phyloP scores from a whole-genome alignment of 2,113 vertebrate species.

The Tychaedon coryphoeus region DNA sequence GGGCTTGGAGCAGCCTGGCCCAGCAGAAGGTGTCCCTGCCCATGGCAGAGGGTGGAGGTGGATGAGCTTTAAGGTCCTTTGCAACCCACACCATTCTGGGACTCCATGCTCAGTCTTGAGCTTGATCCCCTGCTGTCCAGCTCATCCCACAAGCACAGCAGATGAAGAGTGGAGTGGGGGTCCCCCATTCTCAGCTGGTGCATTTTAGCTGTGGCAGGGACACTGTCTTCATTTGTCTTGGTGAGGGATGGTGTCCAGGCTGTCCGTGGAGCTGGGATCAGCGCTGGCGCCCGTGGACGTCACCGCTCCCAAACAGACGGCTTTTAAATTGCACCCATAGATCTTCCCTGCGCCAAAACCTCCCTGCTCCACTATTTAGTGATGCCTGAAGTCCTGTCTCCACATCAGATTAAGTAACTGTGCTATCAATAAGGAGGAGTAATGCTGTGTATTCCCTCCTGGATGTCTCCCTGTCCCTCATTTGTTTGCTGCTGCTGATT shows the following conservation, averaged over 20 bases:
- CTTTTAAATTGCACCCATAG: conserved; percentile 66
- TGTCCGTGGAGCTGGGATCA: not conserved
- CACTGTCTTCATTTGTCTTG: not conserved
- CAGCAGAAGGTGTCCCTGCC: not conserved
- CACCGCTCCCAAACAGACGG: conserved; percentile 42
- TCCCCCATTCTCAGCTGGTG: not conserved
- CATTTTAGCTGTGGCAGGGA: not conserved
- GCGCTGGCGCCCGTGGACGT: not conserved
- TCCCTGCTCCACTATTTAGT: conserved; percentile 33
- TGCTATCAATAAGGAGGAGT: conserved; percentile 67
- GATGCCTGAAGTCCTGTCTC: conserved; percentile 33
- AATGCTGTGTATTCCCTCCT: conserved; percentile 9
- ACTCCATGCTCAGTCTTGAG: not conserved
- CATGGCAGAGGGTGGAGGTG: too few species aligned
- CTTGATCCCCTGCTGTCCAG: rapidly evolving
- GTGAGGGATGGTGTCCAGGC: not conserved
- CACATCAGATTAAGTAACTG: conserved; percentile 63
- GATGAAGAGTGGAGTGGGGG: not conserved
- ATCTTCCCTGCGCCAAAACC: conserved; percentile 59
- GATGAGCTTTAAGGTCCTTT: not conserved
- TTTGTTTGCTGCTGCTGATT: conserved; percentile 62
- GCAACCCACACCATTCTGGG: not conserved
- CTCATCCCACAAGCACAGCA: not conserved
- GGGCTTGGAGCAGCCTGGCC: not conserved
- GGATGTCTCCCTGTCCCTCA: conserved; percentile 27